phyloP scores from a whole-genome alignment of 2,888 invertebrate species.

The Tortricodes alternella region DNA sequence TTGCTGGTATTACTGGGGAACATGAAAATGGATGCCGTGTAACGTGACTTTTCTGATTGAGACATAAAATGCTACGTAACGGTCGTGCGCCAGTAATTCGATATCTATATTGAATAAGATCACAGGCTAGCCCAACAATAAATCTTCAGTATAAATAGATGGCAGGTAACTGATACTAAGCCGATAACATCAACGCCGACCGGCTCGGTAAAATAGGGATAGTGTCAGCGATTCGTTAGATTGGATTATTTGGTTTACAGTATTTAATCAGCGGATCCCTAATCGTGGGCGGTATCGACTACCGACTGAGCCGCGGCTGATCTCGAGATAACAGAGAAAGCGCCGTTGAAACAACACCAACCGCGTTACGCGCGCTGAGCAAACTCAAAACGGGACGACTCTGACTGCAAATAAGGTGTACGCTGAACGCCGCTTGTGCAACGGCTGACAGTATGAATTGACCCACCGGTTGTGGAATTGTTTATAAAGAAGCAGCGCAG shows the following conservation, averaged over 20 bases:
- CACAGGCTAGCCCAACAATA: conserved; percentile 12
- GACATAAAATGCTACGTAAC: conserved; percentile 16
- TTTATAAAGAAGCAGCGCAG: conserved; percentile 1
- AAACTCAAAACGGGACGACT: conserved; percentile 54
- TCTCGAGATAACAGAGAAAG: conserved; percentile 75
- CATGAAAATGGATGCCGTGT: conserved; percentile 50
- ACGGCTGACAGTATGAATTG: conserved; percentile 33
- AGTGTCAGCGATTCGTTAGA: conserved; percentile 49
- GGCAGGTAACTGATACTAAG: not conserved
- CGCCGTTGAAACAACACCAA: conserved; percentile 65
- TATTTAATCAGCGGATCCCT: conserved; percentile 59
- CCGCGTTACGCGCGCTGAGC: conserved; percentile 73
- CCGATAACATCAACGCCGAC: conserved; percentile 9
- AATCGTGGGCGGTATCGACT: conserved; percentile 60
- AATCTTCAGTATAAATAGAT: conserved; percentile 18
- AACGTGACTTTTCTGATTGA: conserved; percentile 50
- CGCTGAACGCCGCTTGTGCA: conserved; percentile 42
- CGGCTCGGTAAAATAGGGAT: not conserved
- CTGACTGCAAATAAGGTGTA: conserved; percentile 45
- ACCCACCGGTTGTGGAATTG: conserved; percentile 3
- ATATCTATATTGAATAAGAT: conserved; percentile 1
- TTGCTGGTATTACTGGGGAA: conserved; percentile 50
- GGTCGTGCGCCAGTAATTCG: conserved; percentile 17
- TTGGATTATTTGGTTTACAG: conserved; percentile 60
- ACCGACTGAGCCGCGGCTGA: conserved; percentile 60